A percentile compares a stretch with the other conserved stretches of the same genome.
Conservation (phyloP, 2,113 vertebrate genomes). For the Podarcis cretensis region DNA sequence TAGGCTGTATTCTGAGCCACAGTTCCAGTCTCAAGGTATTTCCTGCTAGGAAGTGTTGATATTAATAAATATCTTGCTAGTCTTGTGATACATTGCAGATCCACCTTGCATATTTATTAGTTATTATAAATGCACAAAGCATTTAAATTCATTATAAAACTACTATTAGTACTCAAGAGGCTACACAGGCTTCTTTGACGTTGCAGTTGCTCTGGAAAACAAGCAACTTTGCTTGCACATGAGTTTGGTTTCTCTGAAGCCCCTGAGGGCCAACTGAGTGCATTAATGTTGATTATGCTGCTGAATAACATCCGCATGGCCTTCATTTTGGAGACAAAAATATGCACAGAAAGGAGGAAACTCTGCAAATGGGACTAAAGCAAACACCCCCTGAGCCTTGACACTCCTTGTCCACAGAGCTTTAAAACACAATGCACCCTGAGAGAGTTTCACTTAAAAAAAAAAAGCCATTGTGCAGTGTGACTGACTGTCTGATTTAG, state of each 20-base stretch:
- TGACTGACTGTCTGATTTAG: neutral
- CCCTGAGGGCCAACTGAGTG: neutral
- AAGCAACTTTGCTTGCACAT: conserved; percentile 50
- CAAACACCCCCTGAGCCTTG: conserved; percentile 43
- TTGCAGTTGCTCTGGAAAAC: conserved; percentile 50
- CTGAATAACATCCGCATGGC: conserved; percentile 45
- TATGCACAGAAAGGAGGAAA: neutral
- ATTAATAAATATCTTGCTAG: neutral
- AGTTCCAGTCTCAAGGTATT: neutral
- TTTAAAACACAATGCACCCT: conserved; percentile 38
- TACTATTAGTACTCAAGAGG: conserved; percentile 17
- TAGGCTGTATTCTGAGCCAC: neutral
- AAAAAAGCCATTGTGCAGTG: neutral
- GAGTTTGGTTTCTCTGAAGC: neutral
- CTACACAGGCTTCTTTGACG: conserved; percentile 44
- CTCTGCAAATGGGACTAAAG: neutral
- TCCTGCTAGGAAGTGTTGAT: neutral
- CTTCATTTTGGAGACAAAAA: conserved; percentile 16
- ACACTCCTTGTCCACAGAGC: conserved; percentile 20
- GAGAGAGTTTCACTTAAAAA: neutral
- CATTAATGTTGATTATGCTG: conserved; percentile 10
- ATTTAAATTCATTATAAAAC: conserved; percentile 18
- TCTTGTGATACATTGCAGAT: conserved; percentile 20
- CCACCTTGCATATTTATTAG: neutral
- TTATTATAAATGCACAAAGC: neutral